Evolutionary conservation across 2,888 invertebrate genomes (phyloP).

Genomic region (Archips xylosteana): DNA sequence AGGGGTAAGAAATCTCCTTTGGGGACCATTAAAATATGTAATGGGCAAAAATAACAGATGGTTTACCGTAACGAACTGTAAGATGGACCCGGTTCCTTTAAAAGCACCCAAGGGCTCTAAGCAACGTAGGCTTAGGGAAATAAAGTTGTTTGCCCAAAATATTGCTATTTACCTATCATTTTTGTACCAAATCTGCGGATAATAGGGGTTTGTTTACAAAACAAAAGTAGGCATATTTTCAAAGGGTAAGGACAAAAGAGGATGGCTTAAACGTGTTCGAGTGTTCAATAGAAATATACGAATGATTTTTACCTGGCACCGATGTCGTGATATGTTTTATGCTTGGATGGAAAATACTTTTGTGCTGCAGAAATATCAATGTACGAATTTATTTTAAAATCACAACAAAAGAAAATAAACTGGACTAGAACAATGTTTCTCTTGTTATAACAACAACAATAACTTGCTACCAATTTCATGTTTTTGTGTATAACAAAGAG

Average conservation of each 20-base stretch:
- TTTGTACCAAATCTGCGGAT: conserved; percentile 77
- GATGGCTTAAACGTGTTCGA: conserved; percentile 26
- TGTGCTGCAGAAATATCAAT: neutral
- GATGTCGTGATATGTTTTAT: conserved; percentile 5
- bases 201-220: conserved; percentile 74
- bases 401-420: too few species aligned
- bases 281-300: conserved; percentile 16
- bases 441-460: too few species aligned
- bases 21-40: conserved; percentile 80
- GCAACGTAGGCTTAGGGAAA: conserved; percentile 75
- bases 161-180: conserved; percentile 83
- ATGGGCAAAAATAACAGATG: conserved; percentile 83
- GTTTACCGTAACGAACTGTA: conserved; percentile 77
- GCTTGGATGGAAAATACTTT: neutral
- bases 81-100: conserved; percentile 66
- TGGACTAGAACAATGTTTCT: too few species aligned
- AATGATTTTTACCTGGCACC: conserved; percentile 7
- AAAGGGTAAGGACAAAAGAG: conserved; percentile 50
- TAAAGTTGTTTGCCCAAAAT: conserved; percentile 80
- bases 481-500: too few species aligned
- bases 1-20: conserved; percentile 64
- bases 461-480: too few species aligned
- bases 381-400: too few species aligned
- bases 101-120: conserved; percentile 66
- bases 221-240: conserved; percentile 62